Conservation (phyloP, 2,113 vertebrate species). For the Zosterops borbonicus region DNA sequence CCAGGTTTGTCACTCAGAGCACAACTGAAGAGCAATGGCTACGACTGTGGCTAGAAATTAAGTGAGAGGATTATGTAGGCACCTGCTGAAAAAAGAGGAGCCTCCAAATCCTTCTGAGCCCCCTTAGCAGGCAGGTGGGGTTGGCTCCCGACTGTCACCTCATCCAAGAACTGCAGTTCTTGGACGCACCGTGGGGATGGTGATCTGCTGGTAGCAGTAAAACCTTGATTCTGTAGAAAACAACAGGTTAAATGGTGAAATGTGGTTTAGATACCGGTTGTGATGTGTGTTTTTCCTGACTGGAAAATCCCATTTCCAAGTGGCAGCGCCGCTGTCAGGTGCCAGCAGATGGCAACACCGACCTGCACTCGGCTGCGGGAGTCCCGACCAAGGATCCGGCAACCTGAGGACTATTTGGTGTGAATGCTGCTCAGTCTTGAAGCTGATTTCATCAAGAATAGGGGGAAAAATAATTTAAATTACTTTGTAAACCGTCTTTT, state of each 20-base stretch:
- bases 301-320: neutral
- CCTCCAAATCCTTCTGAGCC: neutral
- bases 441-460: neutral
- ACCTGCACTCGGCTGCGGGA: neutral
- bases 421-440: neutral
- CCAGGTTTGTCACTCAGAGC: neutral
- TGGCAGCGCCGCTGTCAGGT: neutral
- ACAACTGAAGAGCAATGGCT: neutral
- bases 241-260: neutral
- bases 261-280: rapidly evolving
- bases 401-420: rapidly evolving
- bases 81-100: neutral
- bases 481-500: neutral
- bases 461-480: too few relatives aligned
- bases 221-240: neutral
- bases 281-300: neutral
- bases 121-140: neutral
- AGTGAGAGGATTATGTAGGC: neutral
- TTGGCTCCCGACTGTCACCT: neutral
- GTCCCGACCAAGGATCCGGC: too few relatives aligned
- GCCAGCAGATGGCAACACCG: conserved; percentile 45
- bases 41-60: neutral
- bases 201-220: neutral
- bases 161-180: too few relatives aligned
- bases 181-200: neutral